A percentile compares a stretch with the other conserved stretches of the same genome.
Conservation (phyloP, 2,888 invertebrate species). For the Drosophila fulvimacula region DNA sequence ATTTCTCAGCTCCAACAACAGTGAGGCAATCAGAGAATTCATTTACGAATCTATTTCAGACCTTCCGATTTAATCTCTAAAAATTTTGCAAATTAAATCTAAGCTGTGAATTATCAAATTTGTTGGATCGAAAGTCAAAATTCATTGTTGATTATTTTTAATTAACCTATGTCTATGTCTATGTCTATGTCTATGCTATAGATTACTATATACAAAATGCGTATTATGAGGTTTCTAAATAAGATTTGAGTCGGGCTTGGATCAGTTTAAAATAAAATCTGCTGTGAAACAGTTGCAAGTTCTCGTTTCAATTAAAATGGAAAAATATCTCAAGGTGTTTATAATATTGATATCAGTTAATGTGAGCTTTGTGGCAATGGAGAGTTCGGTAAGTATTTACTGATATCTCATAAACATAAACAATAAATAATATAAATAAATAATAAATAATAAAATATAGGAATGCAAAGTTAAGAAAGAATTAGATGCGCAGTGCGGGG, state of each 20-base stretch:
- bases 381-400: background rate
- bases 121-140: no score
- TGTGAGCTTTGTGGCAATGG: background rate
- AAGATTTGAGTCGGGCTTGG: background rate
- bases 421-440: no score
- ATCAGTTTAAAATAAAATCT: background rate
- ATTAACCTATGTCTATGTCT: no score
- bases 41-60: background rate
- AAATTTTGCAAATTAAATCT: no score
- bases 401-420: background rate
- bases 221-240: background rate
- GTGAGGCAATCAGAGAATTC: background rate
- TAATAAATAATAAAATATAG: background rate
- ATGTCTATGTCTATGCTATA: no score
- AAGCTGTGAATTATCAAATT: no score
- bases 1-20: conserved; percentile 36
- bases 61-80: no score
- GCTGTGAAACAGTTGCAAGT: background rate
- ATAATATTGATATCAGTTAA: background rate
- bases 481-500: no score
- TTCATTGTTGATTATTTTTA: no score
- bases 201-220: background rate
- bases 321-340: background rate
- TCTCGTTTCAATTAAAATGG: background rate
- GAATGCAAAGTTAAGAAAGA: background rate